Evolutionary conservation across 2,797 vertebrate species (phyloP).

Genomic region (Pantherophis vulpinus): DNA sequence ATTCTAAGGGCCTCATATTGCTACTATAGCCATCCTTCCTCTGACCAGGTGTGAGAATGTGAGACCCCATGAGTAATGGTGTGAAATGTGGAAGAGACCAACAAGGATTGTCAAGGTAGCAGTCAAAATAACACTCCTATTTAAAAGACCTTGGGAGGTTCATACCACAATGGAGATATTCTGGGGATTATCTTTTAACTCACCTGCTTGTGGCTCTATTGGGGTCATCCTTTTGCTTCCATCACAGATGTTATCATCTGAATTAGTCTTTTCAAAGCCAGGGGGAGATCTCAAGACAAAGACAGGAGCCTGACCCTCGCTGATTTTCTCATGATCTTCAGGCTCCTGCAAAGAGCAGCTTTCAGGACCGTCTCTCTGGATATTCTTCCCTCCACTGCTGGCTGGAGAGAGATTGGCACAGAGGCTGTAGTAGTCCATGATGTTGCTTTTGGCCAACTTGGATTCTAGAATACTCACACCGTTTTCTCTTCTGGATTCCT

Average conservation of each 20-base stretch:
- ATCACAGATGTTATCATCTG: constrained; percentile 94
- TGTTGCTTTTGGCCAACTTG: constrained; percentile 75
- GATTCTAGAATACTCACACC: constrained; percentile 55
- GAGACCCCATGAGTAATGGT: neutral
- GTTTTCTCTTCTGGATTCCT: constrained; percentile 60
- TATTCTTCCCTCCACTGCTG: constrained; percentile 66
- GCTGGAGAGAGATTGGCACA: constrained; percentile 82
- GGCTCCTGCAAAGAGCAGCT: constrained; percentile 27
- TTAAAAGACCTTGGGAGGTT: neutral
- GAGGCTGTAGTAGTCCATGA: constrained; percentile 80
- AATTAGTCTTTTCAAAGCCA: constrained; percentile 90
- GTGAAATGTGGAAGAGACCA: neutral
- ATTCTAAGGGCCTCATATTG: neutral
- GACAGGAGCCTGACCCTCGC: constrained; percentile 4
- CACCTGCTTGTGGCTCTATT: constrained; percentile 67
- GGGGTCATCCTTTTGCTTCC: constrained; percentile 87
- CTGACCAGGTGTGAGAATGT: too few relatives aligned
- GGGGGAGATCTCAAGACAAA: constrained; percentile 79
- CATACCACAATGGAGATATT: neutral
- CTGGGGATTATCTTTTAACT: rapidly evolving
- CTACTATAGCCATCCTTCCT: neutral
- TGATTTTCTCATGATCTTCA: constrained; percentile 22
- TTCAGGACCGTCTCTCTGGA: constrained; percentile 51
- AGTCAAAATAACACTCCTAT: neutral
- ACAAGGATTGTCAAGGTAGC: neutral